These are phyloP conservation scores for Clarias batrachus DNA, from an alignment of 2,113 vertebrate species.

Conservation along the genomic window DNA sequence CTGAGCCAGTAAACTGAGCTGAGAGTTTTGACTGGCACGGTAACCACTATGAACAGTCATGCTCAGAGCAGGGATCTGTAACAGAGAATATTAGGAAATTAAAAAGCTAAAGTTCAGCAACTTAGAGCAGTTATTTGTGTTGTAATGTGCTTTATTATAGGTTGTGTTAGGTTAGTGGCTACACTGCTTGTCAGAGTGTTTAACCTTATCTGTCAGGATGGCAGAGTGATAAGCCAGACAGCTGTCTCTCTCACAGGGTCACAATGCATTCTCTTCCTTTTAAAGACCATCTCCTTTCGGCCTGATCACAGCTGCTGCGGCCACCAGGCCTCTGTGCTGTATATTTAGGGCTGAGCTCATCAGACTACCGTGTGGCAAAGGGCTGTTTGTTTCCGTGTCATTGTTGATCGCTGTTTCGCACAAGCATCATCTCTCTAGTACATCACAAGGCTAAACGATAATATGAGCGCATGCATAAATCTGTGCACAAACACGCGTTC, in stretches of 20 bases:
- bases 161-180: conserved; percentile 63
- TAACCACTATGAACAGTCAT: conserved; percentile 6
- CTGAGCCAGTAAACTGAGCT: conserved; percentile 28
- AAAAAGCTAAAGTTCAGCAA: conserved; percentile 8
- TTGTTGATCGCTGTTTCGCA: conserved; percentile 29
- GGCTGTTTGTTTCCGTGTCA: conserved; percentile 31
- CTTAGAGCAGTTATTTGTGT: conserved; percentile 28
- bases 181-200: conserved; percentile 65
- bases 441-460: conserved; percentile 9
- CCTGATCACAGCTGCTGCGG: conserved; percentile 48
- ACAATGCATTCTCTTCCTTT: conserved; percentile 83
- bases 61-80: conserved; percentile 11
- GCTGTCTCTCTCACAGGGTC: conserved; percentile 68
- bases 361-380: conserved; percentile 39
- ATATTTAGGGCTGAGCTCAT: conserved; percentile 55
- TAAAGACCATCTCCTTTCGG: conserved; percentile 67
- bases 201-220: conserved; percentile 86
- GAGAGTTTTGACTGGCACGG: conserved; percentile 27
- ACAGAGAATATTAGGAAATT: not conserved
- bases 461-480: not conserved
- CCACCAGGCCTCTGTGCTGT: conserved; percentile 34
- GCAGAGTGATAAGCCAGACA: conserved; percentile 80
- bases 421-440: not conserved
- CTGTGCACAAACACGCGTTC: not conserved
- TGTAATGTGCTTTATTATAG: conserved; percentile 37